A percentile compares a stretch with the other conserved stretches of the same genome.
Conservation (phyloP, 2,888 invertebrate species). For the Tineola bisselliella region DNA sequence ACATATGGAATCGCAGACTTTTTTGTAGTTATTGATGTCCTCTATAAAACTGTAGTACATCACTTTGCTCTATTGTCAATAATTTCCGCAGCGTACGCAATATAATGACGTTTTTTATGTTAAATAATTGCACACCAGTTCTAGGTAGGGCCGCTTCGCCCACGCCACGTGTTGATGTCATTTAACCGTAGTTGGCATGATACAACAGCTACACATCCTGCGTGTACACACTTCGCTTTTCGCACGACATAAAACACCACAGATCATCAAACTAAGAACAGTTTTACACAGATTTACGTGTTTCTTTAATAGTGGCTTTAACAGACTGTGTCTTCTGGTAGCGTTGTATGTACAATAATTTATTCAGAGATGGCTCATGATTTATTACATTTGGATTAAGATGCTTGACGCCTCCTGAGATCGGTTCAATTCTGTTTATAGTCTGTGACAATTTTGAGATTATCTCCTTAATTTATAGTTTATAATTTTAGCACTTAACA, state of each 20-base stretch:
- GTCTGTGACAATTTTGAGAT: conserved; percentile 7
- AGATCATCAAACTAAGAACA: neutral
- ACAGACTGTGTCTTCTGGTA: neutral
- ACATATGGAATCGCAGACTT: no score
- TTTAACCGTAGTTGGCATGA: conserved; percentile 18
- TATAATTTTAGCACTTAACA: neutral
- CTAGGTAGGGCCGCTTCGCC: conserved; percentile 29
- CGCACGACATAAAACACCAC: neutral
- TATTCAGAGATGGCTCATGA: neutral
- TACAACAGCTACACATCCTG: neutral
- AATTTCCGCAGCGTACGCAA: no score
- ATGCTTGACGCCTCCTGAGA: neutral
- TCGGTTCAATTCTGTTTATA: neutral
- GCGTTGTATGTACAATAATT: neutral
- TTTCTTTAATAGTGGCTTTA: neutral
- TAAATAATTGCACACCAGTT: conserved; percentile 22
- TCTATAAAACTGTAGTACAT: no score
- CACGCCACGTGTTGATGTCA: conserved; percentile 35
- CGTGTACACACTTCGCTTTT: neutral
- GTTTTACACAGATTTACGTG: no score
- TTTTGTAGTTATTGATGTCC: no score
- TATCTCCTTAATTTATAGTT: conserved; percentile 2
- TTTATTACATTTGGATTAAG: conserved; percentile 5
- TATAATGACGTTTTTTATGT: conserved; percentile 8
- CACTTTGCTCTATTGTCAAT: no score